Conservation (phyloP, 2,797 vertebrate genomes). For the Zalophus californianus region DNA sequence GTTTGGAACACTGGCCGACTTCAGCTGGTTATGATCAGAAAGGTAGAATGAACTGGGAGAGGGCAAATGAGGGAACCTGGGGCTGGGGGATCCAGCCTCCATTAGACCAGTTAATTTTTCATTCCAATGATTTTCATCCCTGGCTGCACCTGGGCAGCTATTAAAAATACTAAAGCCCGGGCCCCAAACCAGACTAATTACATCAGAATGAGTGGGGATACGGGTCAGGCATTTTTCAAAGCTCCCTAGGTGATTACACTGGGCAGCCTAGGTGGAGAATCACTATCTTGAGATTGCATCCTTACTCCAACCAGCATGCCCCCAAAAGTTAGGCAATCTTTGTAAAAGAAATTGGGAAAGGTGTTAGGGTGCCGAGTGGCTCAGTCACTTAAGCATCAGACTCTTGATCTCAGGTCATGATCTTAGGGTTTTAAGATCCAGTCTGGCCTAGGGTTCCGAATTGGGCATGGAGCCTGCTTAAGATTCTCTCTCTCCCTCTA, state of each 20-base stretch:
- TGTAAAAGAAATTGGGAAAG: not conserved
- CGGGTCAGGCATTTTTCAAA: not conserved
- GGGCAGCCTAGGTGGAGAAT: not conserved
- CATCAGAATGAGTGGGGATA: not conserved
- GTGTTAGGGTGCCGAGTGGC: not conserved
- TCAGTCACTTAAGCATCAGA: not conserved
- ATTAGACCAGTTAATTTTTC: constrained; percentile 13
- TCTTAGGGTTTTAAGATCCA: too few relatives aligned
- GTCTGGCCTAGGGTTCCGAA: too few relatives aligned
- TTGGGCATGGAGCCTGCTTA: too few relatives aligned
- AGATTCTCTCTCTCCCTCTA: too few relatives aligned
- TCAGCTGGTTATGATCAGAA: not conserved
- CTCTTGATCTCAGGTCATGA: not conserved
- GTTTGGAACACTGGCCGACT: not conserved
- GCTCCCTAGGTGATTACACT: not conserved
- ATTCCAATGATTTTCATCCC: not conserved
- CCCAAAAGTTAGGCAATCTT: not conserved
- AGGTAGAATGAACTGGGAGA: not conserved
- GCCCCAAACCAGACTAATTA: not conserved
- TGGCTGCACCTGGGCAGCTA: not conserved
- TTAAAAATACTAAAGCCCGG: not conserved
- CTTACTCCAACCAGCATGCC: not conserved
- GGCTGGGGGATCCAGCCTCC: not conserved
- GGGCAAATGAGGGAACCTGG: not conserved
- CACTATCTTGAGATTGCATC: not conserved